Percentiles rank a stretch among this genome's conserved stretches.
These are phyloP conservation scores for Lycodopsis pacificus DNA, from an alignment of 2,797 vertebrate species.

Conservation along the genomic window DNA sequence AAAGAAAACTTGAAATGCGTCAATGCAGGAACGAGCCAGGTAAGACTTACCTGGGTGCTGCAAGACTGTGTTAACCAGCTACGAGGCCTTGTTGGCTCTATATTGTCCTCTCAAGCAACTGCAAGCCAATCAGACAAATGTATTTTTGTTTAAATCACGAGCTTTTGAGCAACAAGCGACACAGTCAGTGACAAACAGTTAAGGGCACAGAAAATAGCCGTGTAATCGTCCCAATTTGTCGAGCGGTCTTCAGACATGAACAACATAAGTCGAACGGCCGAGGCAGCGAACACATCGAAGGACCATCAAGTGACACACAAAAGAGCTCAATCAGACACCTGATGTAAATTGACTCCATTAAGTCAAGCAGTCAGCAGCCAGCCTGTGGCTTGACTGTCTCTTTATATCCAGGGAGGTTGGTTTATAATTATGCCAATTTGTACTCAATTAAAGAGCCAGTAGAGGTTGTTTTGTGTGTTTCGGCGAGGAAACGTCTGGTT, in stretches of 20 bases:
- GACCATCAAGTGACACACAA: slow-evolving; percentile 37
- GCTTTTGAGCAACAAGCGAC: slow-evolving; percentile 2
- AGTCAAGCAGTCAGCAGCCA: slow-evolving; percentile 47
- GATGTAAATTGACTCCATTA: slow-evolving; percentile 62
- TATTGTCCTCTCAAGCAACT: background rate
- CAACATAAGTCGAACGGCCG: background rate
- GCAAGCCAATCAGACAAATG: background rate
- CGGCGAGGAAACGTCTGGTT: background rate
- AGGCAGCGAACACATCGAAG: slow-evolving; percentile 21
- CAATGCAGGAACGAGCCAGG: background rate
- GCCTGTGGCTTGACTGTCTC: slow-evolving; percentile 20
- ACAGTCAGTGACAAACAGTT: background rate
- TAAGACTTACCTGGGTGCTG: background rate
- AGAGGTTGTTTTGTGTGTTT: slow-evolving; percentile 25
- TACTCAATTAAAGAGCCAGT: slow-evolving; percentile 39
- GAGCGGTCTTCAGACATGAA: slow-evolving; percentile 24
- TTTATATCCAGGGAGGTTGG: slow-evolving; percentile 24
- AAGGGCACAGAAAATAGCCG: background rate
- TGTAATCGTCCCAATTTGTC: slow-evolving; percentile 15
- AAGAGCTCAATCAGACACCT: slow-evolving; percentile 59
- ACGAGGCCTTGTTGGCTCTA: background rate
- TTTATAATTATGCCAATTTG: slow-evolving; percentile 49
- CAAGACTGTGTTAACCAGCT: background rate
- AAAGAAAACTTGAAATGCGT: no score
- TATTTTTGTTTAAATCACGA: background rate